Conservation (phyloP, 2,797 vertebrate species). For the Ctenopoma multispine region DNA sequence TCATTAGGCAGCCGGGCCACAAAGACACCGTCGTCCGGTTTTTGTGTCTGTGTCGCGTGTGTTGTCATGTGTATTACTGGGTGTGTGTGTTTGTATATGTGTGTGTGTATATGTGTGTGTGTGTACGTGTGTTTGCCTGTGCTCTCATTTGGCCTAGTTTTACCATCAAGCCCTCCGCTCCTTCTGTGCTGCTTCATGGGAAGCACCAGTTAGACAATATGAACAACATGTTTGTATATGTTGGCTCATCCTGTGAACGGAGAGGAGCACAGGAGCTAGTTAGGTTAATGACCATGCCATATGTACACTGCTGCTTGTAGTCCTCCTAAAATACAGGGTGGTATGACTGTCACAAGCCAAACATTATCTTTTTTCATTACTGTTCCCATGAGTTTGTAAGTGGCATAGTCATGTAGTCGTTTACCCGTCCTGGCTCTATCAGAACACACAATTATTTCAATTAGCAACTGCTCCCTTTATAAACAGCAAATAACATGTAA, state of each 20-base stretch:
- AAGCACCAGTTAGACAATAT: constrained; percentile 33
- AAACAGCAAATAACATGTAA: constrained; percentile 16
- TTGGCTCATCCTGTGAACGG: constrained; percentile 7
- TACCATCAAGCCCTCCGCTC: constrained; percentile 5
- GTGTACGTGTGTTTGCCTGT: constrained; percentile 7
- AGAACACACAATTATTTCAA: constrained; percentile 29
- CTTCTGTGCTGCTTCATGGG: constrained; percentile 5
- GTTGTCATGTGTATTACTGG: constrained; percentile 12
- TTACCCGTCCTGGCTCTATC: constrained; percentile 17
- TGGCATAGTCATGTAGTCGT: constrained; percentile 13
- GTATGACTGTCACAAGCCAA: constrained; percentile 19
- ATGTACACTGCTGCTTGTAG: constrained; percentile 9
- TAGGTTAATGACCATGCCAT: constrained; percentile 16
- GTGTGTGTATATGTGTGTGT: constrained; percentile 38
- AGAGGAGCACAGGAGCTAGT: neutral
- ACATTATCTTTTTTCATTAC: neutral
- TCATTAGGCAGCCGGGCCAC: constrained; percentile 62
- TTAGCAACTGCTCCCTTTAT: constrained; percentile 7
- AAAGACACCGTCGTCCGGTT: constrained; percentile 38
- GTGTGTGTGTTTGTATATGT: neutral
- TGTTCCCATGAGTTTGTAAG: constrained; percentile 26
- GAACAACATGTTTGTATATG: constrained; percentile 40
- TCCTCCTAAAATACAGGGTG: constrained; percentile 17
- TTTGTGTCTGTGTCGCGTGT: constrained; percentile 38
- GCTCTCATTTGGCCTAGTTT: constrained; percentile 42